These are phyloP conservation scores for Helleia helle DNA, from an alignment of 2,888 invertebrate species.

Conservation along the genomic window DNA sequence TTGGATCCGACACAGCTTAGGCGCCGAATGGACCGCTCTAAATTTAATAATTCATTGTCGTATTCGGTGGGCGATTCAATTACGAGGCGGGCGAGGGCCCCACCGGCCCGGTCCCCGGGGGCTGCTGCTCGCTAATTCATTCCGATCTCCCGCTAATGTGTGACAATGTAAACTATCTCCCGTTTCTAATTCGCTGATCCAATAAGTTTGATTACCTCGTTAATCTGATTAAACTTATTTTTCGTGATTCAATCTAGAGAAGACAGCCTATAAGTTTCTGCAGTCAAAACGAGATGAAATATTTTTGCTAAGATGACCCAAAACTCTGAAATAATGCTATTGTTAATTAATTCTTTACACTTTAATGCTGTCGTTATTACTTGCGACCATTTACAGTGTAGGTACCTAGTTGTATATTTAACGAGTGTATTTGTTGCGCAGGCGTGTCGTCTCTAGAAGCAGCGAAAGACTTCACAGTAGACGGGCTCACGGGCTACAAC, in stretches of 20 bases:
- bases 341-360: too few species aligned
- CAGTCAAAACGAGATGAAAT: too few species aligned
- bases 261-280: too few species aligned
- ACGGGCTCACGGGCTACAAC: constrained; percentile 85
- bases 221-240: too few species aligned
- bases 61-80: constrained; percentile 69
- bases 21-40: constrained; percentile 34
- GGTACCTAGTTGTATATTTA: too few species aligned
- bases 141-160: background rate
- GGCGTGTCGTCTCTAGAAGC: constrained; percentile 82
- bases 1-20: constrained; percentile 10
- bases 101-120: constrained; percentile 20
- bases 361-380: too few species aligned
- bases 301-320: too few species aligned
- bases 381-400: too few species aligned
- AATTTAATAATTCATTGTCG: constrained; percentile 70
- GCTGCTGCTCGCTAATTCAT: constrained; percentile 16
- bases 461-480: constrained; percentile 88
- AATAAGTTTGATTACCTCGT: too few species aligned
- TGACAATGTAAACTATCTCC: too few species aligned
- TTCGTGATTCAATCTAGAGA: too few species aligned
- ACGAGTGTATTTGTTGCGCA: constrained; percentile 34
- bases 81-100: constrained; percentile 39
- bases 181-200: background rate
- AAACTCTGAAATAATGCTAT: too few species aligned